phyloP scores from a whole-genome alignment of 2,797 vertebrate genomes.

The Labroides dimidiatus region DNA sequence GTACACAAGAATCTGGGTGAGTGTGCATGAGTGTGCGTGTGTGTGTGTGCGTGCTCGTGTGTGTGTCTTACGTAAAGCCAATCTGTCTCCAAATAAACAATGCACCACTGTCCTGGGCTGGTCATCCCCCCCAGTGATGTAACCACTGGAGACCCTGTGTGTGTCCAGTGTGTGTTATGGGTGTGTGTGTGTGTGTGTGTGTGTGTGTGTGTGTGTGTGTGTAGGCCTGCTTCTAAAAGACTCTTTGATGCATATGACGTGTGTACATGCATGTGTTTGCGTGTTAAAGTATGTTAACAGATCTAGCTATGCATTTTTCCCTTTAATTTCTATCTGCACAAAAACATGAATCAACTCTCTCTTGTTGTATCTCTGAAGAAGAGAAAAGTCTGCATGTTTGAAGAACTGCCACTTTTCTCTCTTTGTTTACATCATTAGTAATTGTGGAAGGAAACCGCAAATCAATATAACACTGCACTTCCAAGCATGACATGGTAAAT shows the following conservation, averaged over 20 bases:
- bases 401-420: no score
- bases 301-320: no score
- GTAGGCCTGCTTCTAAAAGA: no score
- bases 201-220: not conserved
- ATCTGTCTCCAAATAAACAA: constrained; percentile 68
- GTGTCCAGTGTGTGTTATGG: constrained; percentile 15
- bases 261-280: not conserved
- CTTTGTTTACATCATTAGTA: no score
- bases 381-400: no score
- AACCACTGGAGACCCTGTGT: constrained; percentile 38
- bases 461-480: no score
- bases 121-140: constrained; percentile 61
- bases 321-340: no score
- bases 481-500: not conserved
- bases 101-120: constrained; percentile 71
- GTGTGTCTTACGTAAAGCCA: constrained; percentile 67
- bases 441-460: no score
- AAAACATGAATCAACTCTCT: no score
- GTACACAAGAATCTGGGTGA: constrained; percentile 16
- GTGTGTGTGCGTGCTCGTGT: constrained; percentile 6
- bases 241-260: not conserved
- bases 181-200: constrained; percentile 19
- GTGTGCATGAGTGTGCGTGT: constrained; percentile 5
- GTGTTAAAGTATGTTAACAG: not conserved
- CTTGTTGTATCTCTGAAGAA: no score